Base-by-base conservation (phyloP, 2,113 vertebrate species). In the Pogona vitticeps region DNA sequence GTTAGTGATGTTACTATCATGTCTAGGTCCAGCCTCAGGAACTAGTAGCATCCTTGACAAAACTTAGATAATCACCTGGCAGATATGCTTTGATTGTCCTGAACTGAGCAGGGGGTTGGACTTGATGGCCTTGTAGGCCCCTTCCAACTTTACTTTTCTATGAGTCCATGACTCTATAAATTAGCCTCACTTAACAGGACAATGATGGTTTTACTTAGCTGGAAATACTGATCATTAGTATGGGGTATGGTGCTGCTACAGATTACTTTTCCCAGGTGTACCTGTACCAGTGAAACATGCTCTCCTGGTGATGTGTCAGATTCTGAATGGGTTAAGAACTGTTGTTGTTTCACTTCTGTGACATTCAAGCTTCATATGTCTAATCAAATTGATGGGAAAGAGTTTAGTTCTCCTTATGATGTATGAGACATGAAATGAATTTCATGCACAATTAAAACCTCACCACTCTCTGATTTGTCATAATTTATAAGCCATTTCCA, bases 341-440 rank as follows among this genome's bases (percentile, higher is more conserved):
- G 23, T 36, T 36, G n/a, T 52, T 42, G 42, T 70, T 52, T 70
- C 83, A 33, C 71, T 87, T 46, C 31, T 71, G 26, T 82, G 82
- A 86, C 79, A 85, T 89, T 89, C 83, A 89, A 85, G 83, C 72
- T 86, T 82, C 23, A 82, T 33, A 61, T 38, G 17, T 59, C n/a
- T 23, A 46, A 40, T 89, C 52, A 90, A 42, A 14, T 1, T 20
- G 20, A 76, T 56, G 23, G 56, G 68, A 61, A 59, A 28, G 81
- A 88, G 18, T 82, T 82, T 28, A 1, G 3, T 52, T 81, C 33
- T 81, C 63, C 20, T 12, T 84, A 63, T 73, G 59, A 71, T 63
- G n/a, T 63, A 31, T 5, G 20, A 88, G 78, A 88, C 28, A 46
- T 6, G 23, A 91, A 80, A 15, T 42, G 88, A 86, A 67, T 23